Base-by-base conservation (phyloP, 1,140 invertebrate genomes). In the Meteorus sp. region DNA sequence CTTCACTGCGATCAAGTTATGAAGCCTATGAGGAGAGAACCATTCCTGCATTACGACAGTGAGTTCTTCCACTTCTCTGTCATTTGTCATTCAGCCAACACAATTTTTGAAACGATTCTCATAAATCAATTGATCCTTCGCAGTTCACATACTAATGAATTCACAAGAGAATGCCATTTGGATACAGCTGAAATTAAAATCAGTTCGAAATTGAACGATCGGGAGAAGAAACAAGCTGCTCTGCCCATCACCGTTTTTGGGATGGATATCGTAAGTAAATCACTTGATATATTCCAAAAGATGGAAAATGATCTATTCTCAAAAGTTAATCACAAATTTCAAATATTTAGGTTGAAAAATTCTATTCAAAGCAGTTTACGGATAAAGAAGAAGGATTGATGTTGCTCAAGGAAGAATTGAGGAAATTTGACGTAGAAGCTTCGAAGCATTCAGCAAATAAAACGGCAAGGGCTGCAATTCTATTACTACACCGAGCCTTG, bases 341-440 rank as follows among this genome's bases (percentile, higher is more conserved):
- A 44, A 56, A 35, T 8, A 1, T 56, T 59, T 64, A 94, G 91
- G 91, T 95, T 2, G 92, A 95, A 72, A 94, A 94, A 75, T 92
- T 95, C 74, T 96, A 94, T 73, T 94, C 93, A 1, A 94, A 95
- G 72, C 93, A 93, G 66, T 97, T 91, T 78, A 86, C 92, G 11
- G 92, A 95, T 71, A 92, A 95, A 69, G 94, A 97, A 71, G 93
- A 96, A 67, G 93, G 93, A 0, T 69, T 97, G 13, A 82, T 89
- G 60, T 81, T 86, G 11, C 78, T 96, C 3, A 86, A 90, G 37
- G 87, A 89, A 51, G 88, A 90, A 62, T 76, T 95, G 1, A 83
- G 85, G 22, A 81, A 83, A 43, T 83, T 86, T 62, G 74, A 85
- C 67, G 68, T 69, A 29, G 76, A 76, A 56, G 73, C 69, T 3